phyloP scores from a whole-genome alignment of 1,140 invertebrate genomes.

The Hyposmocoma kahamanoa region DNA sequence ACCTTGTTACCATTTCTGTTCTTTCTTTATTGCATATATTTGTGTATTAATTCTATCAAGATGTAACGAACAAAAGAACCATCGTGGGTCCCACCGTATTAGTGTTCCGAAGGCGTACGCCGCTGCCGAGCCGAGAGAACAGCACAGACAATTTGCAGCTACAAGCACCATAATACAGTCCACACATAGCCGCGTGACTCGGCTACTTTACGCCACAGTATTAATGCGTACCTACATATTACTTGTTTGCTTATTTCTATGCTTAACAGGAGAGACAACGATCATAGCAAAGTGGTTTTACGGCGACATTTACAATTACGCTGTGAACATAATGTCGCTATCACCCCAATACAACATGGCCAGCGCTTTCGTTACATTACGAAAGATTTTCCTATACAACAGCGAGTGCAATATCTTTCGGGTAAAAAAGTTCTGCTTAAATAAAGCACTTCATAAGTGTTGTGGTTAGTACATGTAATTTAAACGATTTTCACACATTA shows the following conservation, averaged over 20 bases:
- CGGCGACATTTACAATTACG: constrained; percentile 31
- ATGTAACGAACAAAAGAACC: too few species aligned
- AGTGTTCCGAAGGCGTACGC: too few species aligned
- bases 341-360: constrained; percentile 58
- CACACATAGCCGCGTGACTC: too few species aligned
- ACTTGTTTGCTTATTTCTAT: background rate
- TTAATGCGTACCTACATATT: background rate
- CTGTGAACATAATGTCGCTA: constrained; percentile 34
- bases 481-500: too few species aligned
- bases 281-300: constrained; percentile 43
- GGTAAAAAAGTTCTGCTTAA: constrained; percentile 35
- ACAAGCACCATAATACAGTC: too few species aligned
- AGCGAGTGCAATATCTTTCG: constrained; percentile 48
- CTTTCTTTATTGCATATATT: too few species aligned
- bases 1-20: too few species aligned
- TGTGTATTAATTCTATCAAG: too few species aligned
- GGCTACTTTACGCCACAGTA: too few species aligned
- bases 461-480: constrained; percentile 43
- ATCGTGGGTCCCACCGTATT: too few species aligned
- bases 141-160: too few species aligned
- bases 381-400: constrained; percentile 52
- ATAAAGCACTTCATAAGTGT: constrained; percentile 46
- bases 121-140: too few species aligned
- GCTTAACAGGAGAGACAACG: constrained; percentile 40
- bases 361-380: constrained; percentile 45